Evolutionary conservation across 2,113 vertebrate species (phyloP).

Genomic region (Lichenostomus cassidix): DNA sequence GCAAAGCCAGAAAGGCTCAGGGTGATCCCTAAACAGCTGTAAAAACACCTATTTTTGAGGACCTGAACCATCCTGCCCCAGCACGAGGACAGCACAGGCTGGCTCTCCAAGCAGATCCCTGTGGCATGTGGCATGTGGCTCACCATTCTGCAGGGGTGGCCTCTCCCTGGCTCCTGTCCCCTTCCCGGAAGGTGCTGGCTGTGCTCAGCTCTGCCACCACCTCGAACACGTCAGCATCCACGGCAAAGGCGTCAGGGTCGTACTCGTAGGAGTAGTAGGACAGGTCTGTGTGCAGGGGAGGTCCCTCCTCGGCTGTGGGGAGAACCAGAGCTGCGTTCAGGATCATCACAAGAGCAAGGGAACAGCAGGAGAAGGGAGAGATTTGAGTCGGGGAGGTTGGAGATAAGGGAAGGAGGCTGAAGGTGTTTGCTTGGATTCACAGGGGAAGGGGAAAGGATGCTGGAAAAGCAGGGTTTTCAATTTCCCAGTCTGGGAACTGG

Average conservation of each 20-base stretch:
- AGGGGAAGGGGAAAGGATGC: background rate
- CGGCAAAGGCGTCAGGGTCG: slow-evolving; percentile 77
- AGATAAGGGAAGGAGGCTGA: background rate
- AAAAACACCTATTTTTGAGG: fast-evolving
- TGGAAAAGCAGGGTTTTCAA: background rate
- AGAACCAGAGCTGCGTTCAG: background rate
- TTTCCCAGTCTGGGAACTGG: background rate
- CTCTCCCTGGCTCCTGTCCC: background rate
- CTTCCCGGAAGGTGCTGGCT: background rate
- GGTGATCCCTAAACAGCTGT: background rate
- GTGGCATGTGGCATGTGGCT: background rate
- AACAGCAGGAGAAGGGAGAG: background rate
- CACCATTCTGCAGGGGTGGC: slow-evolving; percentile 57
- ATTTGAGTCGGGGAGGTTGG: background rate
- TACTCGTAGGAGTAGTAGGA: slow-evolving; percentile 91
- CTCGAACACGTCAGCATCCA: slow-evolving; percentile 66
- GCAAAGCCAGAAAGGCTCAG: background rate
- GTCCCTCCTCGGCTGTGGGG: slow-evolving; percentile 76
- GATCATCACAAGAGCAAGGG: background rate
- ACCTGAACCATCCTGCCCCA: background rate
- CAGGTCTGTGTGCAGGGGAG: slow-evolving; percentile 77
- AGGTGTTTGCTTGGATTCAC: too few species aligned
- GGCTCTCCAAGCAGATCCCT: background rate
- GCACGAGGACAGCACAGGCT: fast-evolving
- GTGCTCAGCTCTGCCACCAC: slow-evolving; percentile 36